Conservation (phyloP, 2,113 vertebrate species). For the Ginglymostoma cirratum region DNA sequence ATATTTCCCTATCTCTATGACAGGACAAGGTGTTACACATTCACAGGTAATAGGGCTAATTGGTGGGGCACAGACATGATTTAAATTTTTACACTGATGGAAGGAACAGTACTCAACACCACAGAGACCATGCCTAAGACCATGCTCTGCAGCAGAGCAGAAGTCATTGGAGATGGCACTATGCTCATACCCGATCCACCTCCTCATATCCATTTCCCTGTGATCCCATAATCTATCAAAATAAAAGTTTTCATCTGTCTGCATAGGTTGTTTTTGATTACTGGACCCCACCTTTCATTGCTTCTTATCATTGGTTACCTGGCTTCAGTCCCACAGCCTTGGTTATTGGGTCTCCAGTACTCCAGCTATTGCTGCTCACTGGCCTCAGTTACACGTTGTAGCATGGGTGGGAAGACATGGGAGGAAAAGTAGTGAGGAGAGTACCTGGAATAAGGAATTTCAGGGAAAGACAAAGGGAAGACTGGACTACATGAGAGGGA, state of each 20-base stretch:
- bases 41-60: not conserved
- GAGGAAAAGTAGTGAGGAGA: not conserved
- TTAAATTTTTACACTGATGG: not conserved
- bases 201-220: not conserved
- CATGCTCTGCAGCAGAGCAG: not conserved
- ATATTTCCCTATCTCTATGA: not conserved
- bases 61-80: not conserved
- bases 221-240: not conserved
- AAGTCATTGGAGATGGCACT: not conserved
- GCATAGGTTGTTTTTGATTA: not conserved
- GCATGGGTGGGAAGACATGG: not conserved
- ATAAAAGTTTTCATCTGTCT: not conserved
- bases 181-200: not conserved
- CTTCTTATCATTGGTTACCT: not conserved
- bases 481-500: not conserved
- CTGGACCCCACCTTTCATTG: no score
- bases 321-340: no score
- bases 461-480: not conserved
- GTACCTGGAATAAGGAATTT: not conserved
- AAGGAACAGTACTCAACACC: not conserved
- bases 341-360: not conserved
- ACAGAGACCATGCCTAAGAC: not conserved
- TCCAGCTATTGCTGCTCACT: not conserved
- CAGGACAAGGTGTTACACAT: not conserved
- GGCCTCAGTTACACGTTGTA: not conserved